Base-by-base conservation (phyloP, 2,888 invertebrate genomes). In the Ormia ochracea region DNA sequence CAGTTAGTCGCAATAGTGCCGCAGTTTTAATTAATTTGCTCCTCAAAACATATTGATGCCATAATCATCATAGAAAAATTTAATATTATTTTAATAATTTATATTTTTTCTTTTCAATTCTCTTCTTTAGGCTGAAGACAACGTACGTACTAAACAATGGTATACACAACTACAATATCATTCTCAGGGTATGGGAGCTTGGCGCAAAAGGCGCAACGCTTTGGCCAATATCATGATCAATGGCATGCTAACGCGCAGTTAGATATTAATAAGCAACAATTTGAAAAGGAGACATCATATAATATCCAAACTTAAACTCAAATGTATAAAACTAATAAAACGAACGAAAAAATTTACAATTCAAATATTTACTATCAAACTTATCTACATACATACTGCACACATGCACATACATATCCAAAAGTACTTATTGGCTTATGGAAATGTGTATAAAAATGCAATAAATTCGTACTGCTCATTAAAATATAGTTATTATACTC, bases 161-260 rank as follows among this genome's bases (percentile, higher is more conserved):
- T 96, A 96, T 89, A 93, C 94, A 19, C 95, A 96, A 85, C 90
- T 98, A 66, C 96, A 97, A 88, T 95, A 94, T 86, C 96, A 97
- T 89, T 95, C 96, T 23, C 96, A 96, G 88, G 96, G 97, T 75
- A 94, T 98, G 83, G 98, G 98, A 76, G 93, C 95, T 6, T 98
- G 98, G 98, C 92, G 98, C 65, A 94, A 95, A 88, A 92, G 98
- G 82, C 92, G 98, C 38, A 97, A 96, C 86, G 98, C 97, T 5
- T 91, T 98, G 85, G 97, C 98, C n/a, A 98, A 98, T 88, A 98
- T 98, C 84, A 98, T 98, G 97, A 97, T 98, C 87, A 96, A 96
- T 88, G 96, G 96, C 61, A 94, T 94, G 94, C 89, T 93, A 83
- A 77, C 83, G 73, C 75, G 82, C 45, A 82, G 76, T 75, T 82